Percentiles rank a stretch among this genome's conserved stretches.
Conservation (phyloP, 2,888 invertebrate genomes). For the Plagiodera versicolora region DNA sequence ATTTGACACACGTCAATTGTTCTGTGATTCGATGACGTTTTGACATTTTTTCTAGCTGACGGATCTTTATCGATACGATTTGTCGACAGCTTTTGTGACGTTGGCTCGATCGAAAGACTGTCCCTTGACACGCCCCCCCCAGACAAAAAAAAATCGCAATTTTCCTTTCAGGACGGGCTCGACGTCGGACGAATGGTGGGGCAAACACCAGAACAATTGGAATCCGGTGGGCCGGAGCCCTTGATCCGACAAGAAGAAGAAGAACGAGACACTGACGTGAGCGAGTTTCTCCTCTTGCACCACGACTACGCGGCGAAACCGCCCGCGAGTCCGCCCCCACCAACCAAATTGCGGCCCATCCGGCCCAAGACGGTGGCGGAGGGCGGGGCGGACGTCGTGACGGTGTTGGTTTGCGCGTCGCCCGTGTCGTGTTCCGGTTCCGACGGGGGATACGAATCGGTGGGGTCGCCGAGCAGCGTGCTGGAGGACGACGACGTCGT, state of each 20-base stretch:
- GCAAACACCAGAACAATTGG: conserved; percentile 82
- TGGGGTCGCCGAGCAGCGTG: conserved; percentile 59
- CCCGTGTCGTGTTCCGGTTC: conserved; percentile 47
- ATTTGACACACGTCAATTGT: too few relatives aligned
- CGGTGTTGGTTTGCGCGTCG: conserved; percentile 49
- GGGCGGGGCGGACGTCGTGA: conserved; percentile 65
- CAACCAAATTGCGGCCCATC: conserved; percentile 31
- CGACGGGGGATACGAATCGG: conserved; percentile 70
- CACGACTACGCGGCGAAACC: conserved; percentile 50
- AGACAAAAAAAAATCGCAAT: too few relatives aligned
- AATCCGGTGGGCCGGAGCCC: conserved; percentile 68
- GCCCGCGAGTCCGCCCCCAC: conserved; percentile 14
- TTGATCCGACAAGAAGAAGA: conserved; percentile 32
- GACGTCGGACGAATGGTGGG: conserved; percentile 75
- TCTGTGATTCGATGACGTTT: too few relatives aligned
- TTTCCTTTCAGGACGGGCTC: not conserved
- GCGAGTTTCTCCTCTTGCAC: conserved; percentile 49
- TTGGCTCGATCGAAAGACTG: not conserved
- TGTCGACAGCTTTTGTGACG: not conserved
- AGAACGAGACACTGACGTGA: conserved; percentile 45
- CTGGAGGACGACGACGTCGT: conserved; percentile 62
- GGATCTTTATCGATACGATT: not conserved
- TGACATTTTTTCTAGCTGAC: too few relatives aligned
- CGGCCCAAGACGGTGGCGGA: conserved; percentile 29
- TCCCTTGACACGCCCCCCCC: too few relatives aligned